Evolutionary conservation across 2,888 invertebrate species (phyloP).

Genomic region (Mesorhabditis sp.): DNA sequence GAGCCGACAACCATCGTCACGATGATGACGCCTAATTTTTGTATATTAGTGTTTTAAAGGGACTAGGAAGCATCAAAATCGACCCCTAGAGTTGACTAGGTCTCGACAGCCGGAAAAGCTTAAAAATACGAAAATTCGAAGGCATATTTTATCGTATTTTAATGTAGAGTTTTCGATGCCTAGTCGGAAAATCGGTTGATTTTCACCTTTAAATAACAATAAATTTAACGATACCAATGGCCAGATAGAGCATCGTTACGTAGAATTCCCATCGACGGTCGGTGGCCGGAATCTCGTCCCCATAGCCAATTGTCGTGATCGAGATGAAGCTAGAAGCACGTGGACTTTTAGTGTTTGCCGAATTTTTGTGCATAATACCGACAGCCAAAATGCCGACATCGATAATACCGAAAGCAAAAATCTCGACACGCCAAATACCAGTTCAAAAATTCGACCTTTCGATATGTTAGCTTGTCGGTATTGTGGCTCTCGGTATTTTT

Average conservation of each 20-base stretch:
- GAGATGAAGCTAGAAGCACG: not conserved
- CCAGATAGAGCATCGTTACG: constrained; percentile 4
- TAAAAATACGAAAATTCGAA: not conserved
- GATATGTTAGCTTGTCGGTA: too few relatives aligned
- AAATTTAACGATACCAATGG: not conserved
- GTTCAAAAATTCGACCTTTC: too few relatives aligned
- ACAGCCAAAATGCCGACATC: too few relatives aligned
- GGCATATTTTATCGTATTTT: not conserved
- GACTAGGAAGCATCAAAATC: not conserved
- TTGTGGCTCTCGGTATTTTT: too few relatives aligned
- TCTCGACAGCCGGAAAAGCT: not conserved
- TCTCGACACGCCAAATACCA: too few relatives aligned
- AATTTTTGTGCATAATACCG: too few relatives aligned
- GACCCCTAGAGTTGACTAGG: not conserved
- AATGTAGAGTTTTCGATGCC: too few relatives aligned
- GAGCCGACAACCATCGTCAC: constrained; percentile 5
- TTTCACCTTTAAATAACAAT: not conserved
- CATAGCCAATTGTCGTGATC: constrained; percentile 1
- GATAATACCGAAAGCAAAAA: too few relatives aligned
- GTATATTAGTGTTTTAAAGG: not conserved
- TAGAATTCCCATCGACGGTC: constrained; percentile 3
- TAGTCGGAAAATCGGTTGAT: not conserved
- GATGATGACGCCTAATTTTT: not conserved
- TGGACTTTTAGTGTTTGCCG: too few relatives aligned
- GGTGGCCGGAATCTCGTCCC: constrained; percentile 6